Evolutionary conservation across 2,888 invertebrate species (phyloP).

Genomic region (Sarcophaga subvicina): DNA sequence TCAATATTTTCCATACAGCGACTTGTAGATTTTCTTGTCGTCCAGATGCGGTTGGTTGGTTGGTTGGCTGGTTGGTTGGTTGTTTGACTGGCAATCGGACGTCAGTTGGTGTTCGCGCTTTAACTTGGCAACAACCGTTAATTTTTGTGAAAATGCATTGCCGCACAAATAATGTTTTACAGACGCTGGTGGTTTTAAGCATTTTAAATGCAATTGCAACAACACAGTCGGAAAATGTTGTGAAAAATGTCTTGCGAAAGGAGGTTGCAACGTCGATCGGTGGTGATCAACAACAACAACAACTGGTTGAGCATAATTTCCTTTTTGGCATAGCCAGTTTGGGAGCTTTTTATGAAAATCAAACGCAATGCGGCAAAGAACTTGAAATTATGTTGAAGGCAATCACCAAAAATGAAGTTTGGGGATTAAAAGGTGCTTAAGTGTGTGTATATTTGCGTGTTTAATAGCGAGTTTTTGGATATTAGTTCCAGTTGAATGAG

Average conservation of each 20-base stretch:
- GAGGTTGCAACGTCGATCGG: constrained; percentile 17
- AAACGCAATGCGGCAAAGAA: constrained; percentile 73
- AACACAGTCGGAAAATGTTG: constrained; percentile 9
- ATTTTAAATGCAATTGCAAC: constrained; percentile 18
- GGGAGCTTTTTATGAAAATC: constrained; percentile 71
- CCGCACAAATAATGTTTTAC: neutral
- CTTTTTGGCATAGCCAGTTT: constrained; percentile 75
- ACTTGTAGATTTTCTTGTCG: constrained; percentile 43
- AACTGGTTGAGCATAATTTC: constrained; percentile 72
- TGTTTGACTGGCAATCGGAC: constrained; percentile 51
- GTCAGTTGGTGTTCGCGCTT: constrained; percentile 66
- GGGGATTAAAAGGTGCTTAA: constrained; percentile 75
- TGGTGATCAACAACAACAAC: constrained; percentile 32
- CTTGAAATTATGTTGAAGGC: constrained; percentile 73
- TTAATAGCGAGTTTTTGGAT: neutral
- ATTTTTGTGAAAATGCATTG: constrained; percentile 37
- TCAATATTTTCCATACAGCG: constrained; percentile 25
- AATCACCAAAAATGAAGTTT: constrained; percentile 70
- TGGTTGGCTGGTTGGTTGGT: constrained; percentile 16
- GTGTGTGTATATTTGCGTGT: neutral
- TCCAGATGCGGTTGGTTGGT: neutral
- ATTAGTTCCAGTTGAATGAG: neutral
- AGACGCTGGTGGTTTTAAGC: constrained; percentile 10
- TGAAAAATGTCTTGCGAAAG: constrained; percentile 32
- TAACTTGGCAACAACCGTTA: constrained; percentile 64